Base-by-base conservation (phyloP, 2,888 invertebrate species). In the Campoletis raptor region DNA sequence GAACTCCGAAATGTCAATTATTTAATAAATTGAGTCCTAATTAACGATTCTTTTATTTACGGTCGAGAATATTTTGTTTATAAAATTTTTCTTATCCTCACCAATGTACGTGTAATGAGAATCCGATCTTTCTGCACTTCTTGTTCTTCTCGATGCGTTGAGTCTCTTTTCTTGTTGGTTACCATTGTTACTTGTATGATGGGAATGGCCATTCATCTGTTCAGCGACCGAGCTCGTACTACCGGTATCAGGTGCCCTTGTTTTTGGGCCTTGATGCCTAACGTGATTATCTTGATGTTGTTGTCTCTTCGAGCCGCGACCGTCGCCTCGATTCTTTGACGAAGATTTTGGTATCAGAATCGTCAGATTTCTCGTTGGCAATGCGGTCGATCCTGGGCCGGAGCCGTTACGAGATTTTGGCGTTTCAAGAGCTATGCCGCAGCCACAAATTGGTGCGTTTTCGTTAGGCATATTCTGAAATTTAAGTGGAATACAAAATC, bases 71-170 rank as follows among this genome's bases (percentile, higher is more conserved):
- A 48, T 61, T 57, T 18, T 37, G 4, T 52, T 15, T 21, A 64
- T 18, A 15, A 45, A 73, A 18, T n/a, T 18, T n/a, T 15, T 30
- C 7, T 21, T 5, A 9, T 40, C 86, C 90, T 85, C 37, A 94
- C 94, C 94, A 66, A 94, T 94, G 48, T 94, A 94, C 37, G 94
- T 94, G 72, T 94, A 94, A 88, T 94, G 93, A 3, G 94, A 92
- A 80, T 93, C 94, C 18, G 92, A 90, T 83, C 94, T 90, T 48
- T 94, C 94, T 24, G 94, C 94, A 87, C 94, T 94, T 78, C 93
- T 91, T 48, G 93, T 91, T 85, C 94, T 91, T 77, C 94, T 90
- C 81, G 93, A 90, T 4, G 92, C 90, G 87, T 92, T 92, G 64
- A 92, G 85, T 57, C 93, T 90, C 70, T 92, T 93, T 54, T 92